phyloP scores from a whole-genome alignment of 2,888 invertebrate genomes.

The Choristoneura rosaceana region DNA sequence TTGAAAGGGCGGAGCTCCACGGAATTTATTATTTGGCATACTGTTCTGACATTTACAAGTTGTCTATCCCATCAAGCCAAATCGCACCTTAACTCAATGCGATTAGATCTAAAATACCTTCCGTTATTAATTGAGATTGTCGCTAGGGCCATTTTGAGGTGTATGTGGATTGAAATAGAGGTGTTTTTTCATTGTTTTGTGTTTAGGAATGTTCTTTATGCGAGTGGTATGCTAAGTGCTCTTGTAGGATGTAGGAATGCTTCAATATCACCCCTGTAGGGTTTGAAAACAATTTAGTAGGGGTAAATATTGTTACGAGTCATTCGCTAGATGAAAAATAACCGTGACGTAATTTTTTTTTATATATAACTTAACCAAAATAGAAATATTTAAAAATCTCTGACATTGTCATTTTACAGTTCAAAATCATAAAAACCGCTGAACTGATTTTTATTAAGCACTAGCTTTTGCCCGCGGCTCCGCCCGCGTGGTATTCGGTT shows the following conservation, averaged over 20 bases:
- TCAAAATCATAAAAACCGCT: too few relatives aligned
- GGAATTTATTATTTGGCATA: slow-evolving; percentile 76
- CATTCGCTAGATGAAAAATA: too few relatives aligned
- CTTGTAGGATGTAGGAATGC: slow-evolving; percentile 5
- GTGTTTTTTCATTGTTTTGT: slow-evolving; percentile 39
- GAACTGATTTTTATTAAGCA: too few relatives aligned
- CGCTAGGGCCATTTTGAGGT: slow-evolving; percentile 31
- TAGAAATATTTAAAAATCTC: too few relatives aligned
- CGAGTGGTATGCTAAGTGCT: slow-evolving; percentile 38
- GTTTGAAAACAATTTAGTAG: neutral
- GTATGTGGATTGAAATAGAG: slow-evolving; percentile 41
- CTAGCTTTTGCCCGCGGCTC: too few relatives aligned
- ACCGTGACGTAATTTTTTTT: too few relatives aligned
- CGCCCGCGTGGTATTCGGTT: too few relatives aligned
- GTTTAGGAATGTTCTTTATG: slow-evolving; percentile 45
- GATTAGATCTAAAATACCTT: slow-evolving; percentile 50
- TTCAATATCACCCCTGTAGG: neutral
- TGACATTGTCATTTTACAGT: too few relatives aligned
- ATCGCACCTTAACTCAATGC: slow-evolving; percentile 45
- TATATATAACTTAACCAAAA: too few relatives aligned
- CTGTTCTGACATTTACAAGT: slow-evolving; percentile 67
- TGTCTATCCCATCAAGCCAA: slow-evolving; percentile 40
- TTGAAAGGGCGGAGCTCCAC: slow-evolving; percentile 63
- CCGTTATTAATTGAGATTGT: slow-evolving; percentile 20
- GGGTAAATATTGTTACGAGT: neutral